Percentiles rank a stretch among this genome's conserved stretches.
phyloP scores from a whole-genome alignment of 2,888 invertebrate genomes.

The Dicycla oo region DNA sequence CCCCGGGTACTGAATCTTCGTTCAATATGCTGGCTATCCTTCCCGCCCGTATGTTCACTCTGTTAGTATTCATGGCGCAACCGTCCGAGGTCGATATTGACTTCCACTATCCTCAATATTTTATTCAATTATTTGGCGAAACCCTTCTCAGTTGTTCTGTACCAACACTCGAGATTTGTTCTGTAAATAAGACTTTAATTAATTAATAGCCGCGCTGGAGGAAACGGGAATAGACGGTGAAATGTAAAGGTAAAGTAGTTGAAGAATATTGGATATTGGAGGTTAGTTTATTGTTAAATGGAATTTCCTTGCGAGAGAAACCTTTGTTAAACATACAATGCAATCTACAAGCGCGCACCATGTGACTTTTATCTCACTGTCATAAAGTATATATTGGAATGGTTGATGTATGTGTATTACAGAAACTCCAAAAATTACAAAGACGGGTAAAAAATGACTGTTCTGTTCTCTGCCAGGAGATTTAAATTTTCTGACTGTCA shows the following conservation, averaged over 20 bases:
- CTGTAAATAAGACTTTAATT: slow-evolving; percentile 53
- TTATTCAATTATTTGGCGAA: slow-evolving; percentile 86
- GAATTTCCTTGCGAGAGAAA: background rate
- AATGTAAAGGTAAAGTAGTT: slow-evolving; percentile 19
- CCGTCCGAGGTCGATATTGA: slow-evolving; percentile 66
- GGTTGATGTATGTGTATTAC: background rate
- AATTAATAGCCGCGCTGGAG: slow-evolving; percentile 40
- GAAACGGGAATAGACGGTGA: background rate
- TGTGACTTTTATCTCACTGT: background rate
- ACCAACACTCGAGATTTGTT: slow-evolving; percentile 46
- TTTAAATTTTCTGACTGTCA: background rate
- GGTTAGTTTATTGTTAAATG: slow-evolving; percentile 11
- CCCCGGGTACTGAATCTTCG: too few species aligned
- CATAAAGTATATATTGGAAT: background rate
- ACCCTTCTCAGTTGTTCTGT: slow-evolving; percentile 69
- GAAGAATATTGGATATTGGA: slow-evolving; percentile 6
- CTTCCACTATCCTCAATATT: slow-evolving; percentile 77
- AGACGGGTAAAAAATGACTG: background rate
- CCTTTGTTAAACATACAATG: slow-evolving; percentile 3
- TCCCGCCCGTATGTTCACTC: slow-evolving; percentile 35
- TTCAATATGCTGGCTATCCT: background rate
- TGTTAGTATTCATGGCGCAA: slow-evolving; percentile 64
- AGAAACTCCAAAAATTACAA: background rate
- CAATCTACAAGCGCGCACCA: background rate
- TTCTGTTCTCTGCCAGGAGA: background rate